Conservation (phyloP, 1,140 invertebrate species). For the Zaprionus taronus region DNA sequence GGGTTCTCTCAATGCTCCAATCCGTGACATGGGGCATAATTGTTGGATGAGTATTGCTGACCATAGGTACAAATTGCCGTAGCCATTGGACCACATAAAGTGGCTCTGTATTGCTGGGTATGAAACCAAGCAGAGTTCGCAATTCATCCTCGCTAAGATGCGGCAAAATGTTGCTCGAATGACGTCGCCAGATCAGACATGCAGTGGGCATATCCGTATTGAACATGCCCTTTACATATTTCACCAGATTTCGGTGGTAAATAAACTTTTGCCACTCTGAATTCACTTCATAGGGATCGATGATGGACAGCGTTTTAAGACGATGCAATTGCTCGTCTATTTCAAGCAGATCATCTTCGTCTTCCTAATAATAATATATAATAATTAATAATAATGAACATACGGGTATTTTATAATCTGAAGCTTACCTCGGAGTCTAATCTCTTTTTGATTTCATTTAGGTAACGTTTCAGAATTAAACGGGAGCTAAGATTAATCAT, state of each 20-base stretch:
- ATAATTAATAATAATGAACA: neutral
- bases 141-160: slow-evolving; percentile 65
- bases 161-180: slow-evolving; percentile 69
- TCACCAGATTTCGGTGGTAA: slow-evolving; percentile 72
- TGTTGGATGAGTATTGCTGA: slow-evolving; percentile 75
- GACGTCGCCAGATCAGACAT: slow-evolving; percentile 80
- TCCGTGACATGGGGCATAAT: slow-evolving; percentile 77
- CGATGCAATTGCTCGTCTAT: slow-evolving; percentile 80
- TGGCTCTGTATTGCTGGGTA: slow-evolving; percentile 70
- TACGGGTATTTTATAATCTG: neutral
- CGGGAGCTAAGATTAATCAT: slow-evolving; percentile 77
- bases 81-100: slow-evolving; percentile 80
- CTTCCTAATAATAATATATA: slow-evolving; percentile 43
- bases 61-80: slow-evolving; percentile 72
- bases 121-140: slow-evolving; percentile 62
- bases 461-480: slow-evolving; percentile 60
- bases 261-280: slow-evolving; percentile 82
- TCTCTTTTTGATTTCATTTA: slow-evolving; percentile 65
- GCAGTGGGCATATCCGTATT: slow-evolving; percentile 72
- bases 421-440: slow-evolving; percentile 67
- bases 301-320: slow-evolving; percentile 76
- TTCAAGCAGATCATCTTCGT: slow-evolving; percentile 67
- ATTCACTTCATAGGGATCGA: slow-evolving; percentile 81
- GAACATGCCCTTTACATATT: slow-evolving; percentile 67
- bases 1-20: slow-evolving; percentile 79